These are phyloP conservation scores for Naso thynnoides DNA, from an alignment of 2,797 vertebrate species.

Conservation along the genomic window DNA sequence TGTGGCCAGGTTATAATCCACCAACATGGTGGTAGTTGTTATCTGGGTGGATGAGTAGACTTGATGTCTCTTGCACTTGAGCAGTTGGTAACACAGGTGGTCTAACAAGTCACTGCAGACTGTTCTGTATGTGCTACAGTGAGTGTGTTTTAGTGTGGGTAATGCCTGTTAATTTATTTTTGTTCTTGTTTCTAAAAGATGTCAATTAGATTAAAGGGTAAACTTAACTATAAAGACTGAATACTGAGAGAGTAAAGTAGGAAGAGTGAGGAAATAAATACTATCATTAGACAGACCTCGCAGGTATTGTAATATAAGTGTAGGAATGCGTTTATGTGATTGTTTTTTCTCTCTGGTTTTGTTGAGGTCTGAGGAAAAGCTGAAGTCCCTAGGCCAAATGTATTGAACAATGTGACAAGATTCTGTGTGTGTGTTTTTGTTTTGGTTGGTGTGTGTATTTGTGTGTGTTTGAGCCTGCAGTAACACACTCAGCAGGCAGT, in stretches of 20 bases:
- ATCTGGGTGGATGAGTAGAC: slow-evolving; percentile 34
- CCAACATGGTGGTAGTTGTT: slow-evolving; percentile 41
- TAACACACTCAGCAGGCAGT: slow-evolving; percentile 22
- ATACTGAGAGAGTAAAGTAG: not conserved
- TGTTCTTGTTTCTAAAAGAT: not conserved
- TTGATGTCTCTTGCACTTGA: slow-evolving; percentile 21
- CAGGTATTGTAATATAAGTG: not conserved
- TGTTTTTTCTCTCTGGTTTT: slow-evolving; percentile 10
- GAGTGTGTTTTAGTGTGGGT: slow-evolving; percentile 2
- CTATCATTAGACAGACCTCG: not conserved
- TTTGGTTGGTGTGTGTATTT: not conserved
- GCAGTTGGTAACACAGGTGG: slow-evolving; percentile 35
- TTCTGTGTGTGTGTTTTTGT: slow-evolving; percentile 9
- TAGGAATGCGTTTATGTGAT: not conserved
- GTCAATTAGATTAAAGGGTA: not conserved
- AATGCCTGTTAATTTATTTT: slow-evolving; percentile 2
- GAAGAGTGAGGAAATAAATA: not conserved
- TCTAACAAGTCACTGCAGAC: slow-evolving; percentile 58
- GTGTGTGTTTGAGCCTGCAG: slow-evolving; percentile 18
- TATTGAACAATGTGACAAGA: slow-evolving; percentile 55
- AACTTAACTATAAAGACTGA: not conserved
- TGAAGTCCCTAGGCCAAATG: slow-evolving; percentile 18
- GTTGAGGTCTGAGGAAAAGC: slow-evolving; percentile 20
- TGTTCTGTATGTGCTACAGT: not conserved
- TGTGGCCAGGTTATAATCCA: slow-evolving; percentile 13